These are phyloP conservation scores for Crypturellus undulatus DNA, from an alignment of 2,113 vertebrate genomes.

Conservation along the genomic window DNA sequence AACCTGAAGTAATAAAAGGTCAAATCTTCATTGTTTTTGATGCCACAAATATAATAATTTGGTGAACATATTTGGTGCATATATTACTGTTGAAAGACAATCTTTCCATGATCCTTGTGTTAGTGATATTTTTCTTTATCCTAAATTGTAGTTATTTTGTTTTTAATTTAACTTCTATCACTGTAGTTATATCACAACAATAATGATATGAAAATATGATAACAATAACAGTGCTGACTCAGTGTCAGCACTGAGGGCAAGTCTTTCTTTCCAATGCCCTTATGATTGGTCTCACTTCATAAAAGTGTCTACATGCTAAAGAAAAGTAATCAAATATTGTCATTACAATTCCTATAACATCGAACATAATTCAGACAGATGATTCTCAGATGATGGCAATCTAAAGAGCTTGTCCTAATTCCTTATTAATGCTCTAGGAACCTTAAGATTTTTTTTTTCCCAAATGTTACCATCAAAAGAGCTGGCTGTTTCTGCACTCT, in stretches of 20 bases:
- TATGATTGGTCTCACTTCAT: rapidly evolving
- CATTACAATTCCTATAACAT: neutral
- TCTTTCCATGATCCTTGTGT: neutral
- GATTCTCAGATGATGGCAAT: neutral
- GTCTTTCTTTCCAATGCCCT: neutral
- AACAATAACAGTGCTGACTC: neutral
- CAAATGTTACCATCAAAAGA: neutral
- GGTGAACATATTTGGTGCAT: neutral
- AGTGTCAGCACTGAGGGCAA: neutral
- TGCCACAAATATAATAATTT: neutral
- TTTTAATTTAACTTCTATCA: neutral
- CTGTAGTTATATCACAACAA: neutral
- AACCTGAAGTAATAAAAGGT: neutral
- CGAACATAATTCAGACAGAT: neutral
- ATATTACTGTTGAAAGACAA: neutral
- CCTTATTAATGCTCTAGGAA: neutral
- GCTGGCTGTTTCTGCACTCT: neutral
- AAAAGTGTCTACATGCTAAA: neutral
- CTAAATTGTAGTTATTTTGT: neutral
- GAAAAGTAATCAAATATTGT: neutral
- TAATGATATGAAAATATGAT: neutral
- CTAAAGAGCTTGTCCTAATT: neutral
- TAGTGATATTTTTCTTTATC: neutral
- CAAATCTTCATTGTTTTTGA: neutral
- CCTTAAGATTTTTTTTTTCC: neutral